Conservation (phyloP, 1,140 invertebrate species). For the Papilio polytes region DNA sequence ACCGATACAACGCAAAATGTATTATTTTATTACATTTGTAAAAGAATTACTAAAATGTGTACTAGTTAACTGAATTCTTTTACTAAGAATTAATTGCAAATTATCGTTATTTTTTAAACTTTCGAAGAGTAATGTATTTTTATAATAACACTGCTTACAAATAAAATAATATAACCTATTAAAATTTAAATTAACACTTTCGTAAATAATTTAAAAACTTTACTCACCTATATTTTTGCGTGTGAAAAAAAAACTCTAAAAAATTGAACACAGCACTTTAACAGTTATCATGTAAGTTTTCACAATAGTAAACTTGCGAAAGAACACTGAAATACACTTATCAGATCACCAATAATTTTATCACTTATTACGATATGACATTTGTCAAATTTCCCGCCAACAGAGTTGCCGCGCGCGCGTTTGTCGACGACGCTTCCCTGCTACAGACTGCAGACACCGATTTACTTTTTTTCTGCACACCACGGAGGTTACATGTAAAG, state of each 20-base stretch:
- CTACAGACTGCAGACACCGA: slow-evolving; percentile 25
- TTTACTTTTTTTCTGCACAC: slow-evolving; percentile 30
- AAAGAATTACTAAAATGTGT: no score
- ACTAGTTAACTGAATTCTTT: no score
- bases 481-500: slow-evolving; percentile 32
- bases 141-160: no score
- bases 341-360: slow-evolving; percentile 34
- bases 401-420: slow-evolving; percentile 27
- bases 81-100: no score
- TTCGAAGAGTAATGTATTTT: no score
- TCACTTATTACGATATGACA: slow-evolving; percentile 33
- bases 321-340: slow-evolving; percentile 37
- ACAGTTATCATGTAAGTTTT: slow-evolving; percentile 35
- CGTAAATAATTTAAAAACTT: slow-evolving; percentile 19
- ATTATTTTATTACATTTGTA: no score
- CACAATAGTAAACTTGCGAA: slow-evolving; percentile 33
- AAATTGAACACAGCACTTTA: neutral
- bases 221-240: slow-evolving; percentile 15
- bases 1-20: no score
- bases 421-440: slow-evolving; percentile 19
- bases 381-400: slow-evolving; percentile 39
- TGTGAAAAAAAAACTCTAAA: neutral
- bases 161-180: neutral
- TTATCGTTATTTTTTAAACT: no score
- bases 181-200: no score